A percentile compares a stretch with the other conserved stretches of the same genome.
Evolutionary conservation across 2,888 invertebrate species (phyloP).

Genomic region (Myathropa florea): DNA sequence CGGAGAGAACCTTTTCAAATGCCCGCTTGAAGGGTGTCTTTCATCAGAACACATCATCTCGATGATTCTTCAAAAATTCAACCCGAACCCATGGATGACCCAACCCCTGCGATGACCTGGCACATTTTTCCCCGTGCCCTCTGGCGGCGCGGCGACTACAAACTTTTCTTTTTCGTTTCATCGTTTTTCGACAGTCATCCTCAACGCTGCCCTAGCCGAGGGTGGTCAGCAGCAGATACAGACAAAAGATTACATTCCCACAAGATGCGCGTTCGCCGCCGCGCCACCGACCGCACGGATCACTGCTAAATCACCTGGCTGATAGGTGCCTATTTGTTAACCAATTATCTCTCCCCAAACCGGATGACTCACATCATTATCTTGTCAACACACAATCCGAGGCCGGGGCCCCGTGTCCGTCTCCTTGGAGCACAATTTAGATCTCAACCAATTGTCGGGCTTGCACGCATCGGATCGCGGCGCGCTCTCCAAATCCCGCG

Average conservation of each 20-base stretch:
- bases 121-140: slow-evolving; percentile 36
- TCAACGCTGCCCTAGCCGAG: slow-evolving; percentile 23
- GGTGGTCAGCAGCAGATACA: slow-evolving; percentile 32
- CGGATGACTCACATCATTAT: slow-evolving; percentile 71
- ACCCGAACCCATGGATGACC: slow-evolving; percentile 2
- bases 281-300: slow-evolving; percentile 28
- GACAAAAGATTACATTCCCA: slow-evolving; percentile 22
- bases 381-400: slow-evolving; percentile 69
- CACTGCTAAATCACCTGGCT: slow-evolving; percentile 71
- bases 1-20: slow-evolving; percentile 41
- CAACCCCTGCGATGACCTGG: slow-evolving; percentile 58
- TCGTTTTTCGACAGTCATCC: slow-evolving; percentile 44
- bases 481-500: slow-evolving; percentile 26
- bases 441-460: slow-evolving; percentile 65
- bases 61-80: slow-evolving; percentile 56
- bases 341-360: slow-evolving; percentile 68
- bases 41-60: slow-evolving; percentile 30
- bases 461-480: slow-evolving; percentile 45
- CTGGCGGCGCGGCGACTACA: slow-evolving; percentile 18
- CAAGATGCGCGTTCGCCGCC: neutral
- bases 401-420: slow-evolving; percentile 23
- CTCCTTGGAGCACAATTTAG: slow-evolving; percentile 61
- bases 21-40: slow-evolving; percentile 31
- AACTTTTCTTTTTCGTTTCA: neutral
- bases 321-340: slow-evolving; percentile 70